Conservation (phyloP, 2,113 vertebrate species). For the Semnornis frantzii region DNA sequence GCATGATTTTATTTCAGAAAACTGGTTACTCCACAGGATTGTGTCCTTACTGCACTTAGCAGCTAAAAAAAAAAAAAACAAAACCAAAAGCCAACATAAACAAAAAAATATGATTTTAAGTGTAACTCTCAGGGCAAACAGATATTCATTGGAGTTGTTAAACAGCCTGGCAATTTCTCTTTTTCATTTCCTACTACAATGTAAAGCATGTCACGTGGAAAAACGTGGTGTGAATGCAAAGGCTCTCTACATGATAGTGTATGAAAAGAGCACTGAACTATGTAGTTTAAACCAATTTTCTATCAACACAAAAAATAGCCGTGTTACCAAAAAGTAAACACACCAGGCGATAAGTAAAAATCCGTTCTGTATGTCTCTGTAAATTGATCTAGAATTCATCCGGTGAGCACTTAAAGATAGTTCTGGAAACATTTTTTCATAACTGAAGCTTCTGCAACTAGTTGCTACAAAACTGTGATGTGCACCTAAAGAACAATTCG, state of each 20-base stretch:
- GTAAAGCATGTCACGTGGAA: background rate
- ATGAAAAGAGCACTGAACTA: background rate
- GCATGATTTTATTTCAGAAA: constrained; percentile 51
- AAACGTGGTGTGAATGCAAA: background rate
- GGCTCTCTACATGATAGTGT: background rate
- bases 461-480: background rate
- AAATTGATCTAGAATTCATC: background rate
- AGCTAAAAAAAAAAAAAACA: background rate
- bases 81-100: background rate
- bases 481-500: background rate
- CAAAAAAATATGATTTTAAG: constrained; percentile 23
- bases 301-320: constrained; percentile 4
- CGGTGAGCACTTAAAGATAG: background rate
- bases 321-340: background rate
- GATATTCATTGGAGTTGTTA: constrained; percentile 49
- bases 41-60: constrained; percentile 4
- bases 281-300: background rate
- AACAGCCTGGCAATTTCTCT: background rate
- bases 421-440: background rate
- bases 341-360: background rate
- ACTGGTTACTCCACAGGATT: constrained; percentile 16
- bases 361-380: background rate
- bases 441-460: background rate
- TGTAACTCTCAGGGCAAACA: constrained; percentile 19
- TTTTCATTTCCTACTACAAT: background rate